Percentiles rank a stretch among this genome's conserved stretches.
phyloP scores from a whole-genome alignment of 2,797 vertebrate genomes.

The Manis crassicaudata region DNA sequence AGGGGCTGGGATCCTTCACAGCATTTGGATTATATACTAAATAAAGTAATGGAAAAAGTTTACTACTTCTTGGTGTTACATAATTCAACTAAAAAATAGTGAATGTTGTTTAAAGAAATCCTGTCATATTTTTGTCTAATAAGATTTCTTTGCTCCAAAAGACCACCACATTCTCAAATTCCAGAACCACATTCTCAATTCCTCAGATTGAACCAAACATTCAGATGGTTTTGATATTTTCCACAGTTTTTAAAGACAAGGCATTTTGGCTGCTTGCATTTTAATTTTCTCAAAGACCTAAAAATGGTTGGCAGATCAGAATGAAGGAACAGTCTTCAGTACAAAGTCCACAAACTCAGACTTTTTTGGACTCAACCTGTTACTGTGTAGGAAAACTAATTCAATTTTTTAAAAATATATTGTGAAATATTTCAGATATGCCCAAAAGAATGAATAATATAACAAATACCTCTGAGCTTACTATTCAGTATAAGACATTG shows the following conservation, averaged over 20 bases:
- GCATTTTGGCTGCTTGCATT: neutral
- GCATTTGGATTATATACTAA: neutral
- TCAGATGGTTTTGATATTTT: neutral
- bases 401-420: neutral
- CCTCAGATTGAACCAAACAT: neutral
- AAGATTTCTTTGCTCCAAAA: constrained; percentile 19
- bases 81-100: neutral
- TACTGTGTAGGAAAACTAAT: constrained; percentile 15
- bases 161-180: neutral
- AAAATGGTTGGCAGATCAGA: neutral
- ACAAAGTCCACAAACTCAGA: neutral
- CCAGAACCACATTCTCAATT: neutral
- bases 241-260: constrained; percentile 32
- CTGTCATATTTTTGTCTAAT: neutral
- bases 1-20: neutral
- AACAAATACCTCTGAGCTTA: neutral
- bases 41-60: neutral
- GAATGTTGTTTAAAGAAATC: neutral
- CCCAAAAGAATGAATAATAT: neutral
- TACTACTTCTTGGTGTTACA: neutral
- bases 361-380: constrained; percentile 12
- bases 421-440: constrained; percentile 27
- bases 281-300: neutral
- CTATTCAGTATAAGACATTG: neutral
- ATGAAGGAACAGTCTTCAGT: neutral